These are phyloP conservation scores for Hemichromis elongatus DNA, from an alignment of 2,113 vertebrate genomes.

Conservation along the genomic window DNA sequence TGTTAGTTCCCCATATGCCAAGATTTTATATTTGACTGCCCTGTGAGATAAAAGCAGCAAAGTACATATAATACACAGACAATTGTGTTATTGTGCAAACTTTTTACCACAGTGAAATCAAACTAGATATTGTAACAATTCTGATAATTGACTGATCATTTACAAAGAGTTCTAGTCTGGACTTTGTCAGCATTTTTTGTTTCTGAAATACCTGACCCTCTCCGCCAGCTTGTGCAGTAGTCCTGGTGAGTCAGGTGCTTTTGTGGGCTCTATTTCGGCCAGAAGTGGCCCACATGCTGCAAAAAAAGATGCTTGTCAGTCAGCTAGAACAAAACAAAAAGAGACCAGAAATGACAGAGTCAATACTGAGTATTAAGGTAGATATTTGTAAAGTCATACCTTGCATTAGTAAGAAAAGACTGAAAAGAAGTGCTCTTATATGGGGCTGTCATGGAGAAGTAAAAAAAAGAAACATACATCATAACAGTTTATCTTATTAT, in stretches of 20 bases:
- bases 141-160: not conserved
- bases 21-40: slow-evolving; percentile 10
- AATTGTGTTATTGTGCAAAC: not conserved
- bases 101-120: not conserved
- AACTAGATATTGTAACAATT: not conserved
- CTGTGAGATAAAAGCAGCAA: slow-evolving; percentile 22
- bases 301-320: not conserved
- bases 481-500: not conserved
- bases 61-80: not conserved
- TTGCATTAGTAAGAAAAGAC: slow-evolving; percentile 53
- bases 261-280: not conserved
- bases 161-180: not conserved
- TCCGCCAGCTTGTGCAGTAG: slow-evolving; percentile 31
- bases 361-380: not conserved
- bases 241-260: slow-evolving; percentile 7
- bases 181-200: not conserved
- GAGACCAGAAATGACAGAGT: not conserved
- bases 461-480: not conserved
- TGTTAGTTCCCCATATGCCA: not conserved
- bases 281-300: slow-evolving; percentile 38
- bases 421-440: not conserved
- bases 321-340: not conserved
- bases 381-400: slow-evolving; percentile 25
- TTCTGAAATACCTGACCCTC: slow-evolving; percentile 33
- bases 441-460: slow-evolving; percentile 30